Evolutionary conservation across 1,140 invertebrate genomes (phyloP), one percentile per base, ranked within the genome.

Genomic region (Zaprionus africanus): DNA sequence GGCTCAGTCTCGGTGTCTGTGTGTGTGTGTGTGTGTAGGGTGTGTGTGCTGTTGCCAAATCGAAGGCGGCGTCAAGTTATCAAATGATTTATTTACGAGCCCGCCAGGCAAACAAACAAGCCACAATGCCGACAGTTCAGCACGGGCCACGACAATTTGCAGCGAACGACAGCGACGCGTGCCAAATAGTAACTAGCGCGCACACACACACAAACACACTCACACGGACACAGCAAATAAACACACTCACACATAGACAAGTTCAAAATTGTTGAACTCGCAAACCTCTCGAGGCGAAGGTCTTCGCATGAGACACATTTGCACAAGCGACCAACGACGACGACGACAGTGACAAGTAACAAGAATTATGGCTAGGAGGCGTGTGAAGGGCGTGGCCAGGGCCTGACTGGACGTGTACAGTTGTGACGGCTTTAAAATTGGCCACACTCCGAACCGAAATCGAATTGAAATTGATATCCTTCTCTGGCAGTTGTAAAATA

Each of bases 51-150:
- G 41, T 63, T 71, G 31, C 12, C 49, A 66, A 76, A 58, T 79
- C 72, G 64, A 62, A 62, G 63, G 70, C 81, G 70, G 84, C 83
- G 84, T 90, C 84, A 88, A 90, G 84, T 90, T 88, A 88, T 88
- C 84, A 88, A 88, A 88, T 88, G 84, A 88, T 90, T 88, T 88
- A 88, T 88, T 88, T 88, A 88, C 84, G 81, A 90, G 73, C 78
- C 84, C 84, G 81, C 61, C 70, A 81, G 84, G 84, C 84, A 88
- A 88, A 81, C 84, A 88, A 88, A 84, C 84, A 90, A 90, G 75
- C 71, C 75, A 66, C 67, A 61, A 57, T 72, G 69, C 26, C 58
- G 59, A 69, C 66, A 51, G 66, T 58, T 62, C 66, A 53, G 56
- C 17, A 69, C 24, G 54, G 36, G 63, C 38, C 54, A 64, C 69